Base-by-base conservation (phyloP, 2,797 vertebrate species). In the Lemur catta region DNA sequence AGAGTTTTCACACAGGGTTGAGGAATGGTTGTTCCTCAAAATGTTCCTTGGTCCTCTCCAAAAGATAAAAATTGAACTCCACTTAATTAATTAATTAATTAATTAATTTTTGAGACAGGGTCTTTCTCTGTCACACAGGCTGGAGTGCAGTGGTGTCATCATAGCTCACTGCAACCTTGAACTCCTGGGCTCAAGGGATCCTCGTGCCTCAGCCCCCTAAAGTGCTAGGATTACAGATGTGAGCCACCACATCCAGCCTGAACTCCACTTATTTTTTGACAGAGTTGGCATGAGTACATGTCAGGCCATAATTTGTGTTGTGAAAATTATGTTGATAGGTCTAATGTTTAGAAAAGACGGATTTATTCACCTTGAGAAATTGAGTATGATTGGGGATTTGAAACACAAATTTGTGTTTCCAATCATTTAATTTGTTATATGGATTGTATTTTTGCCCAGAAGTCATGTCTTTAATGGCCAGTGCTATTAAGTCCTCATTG, bases 361-460 rank as follows among this genome's bases (percentile, higher is more conserved):
- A 38, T 59, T 81, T 75, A n/a, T 85, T 84, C n/a, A 20, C 30
- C 46, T 80, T 48, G 75, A 93, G 67, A 92, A 96, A 84, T 43
- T 78, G 18, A 6, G 69, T 63, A 35, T 48, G 67, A 72, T 48
- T 52, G 26, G 26, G 24, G 33, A 72, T 76, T 89, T 81, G 43
- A 48, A 90, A 41, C 26, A 43, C 87, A 79, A 76, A 91, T 94
- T 80, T 24, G 28, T 94, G 63, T 94, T 93, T 84, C 59, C 50
- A 61, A 55, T 93, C 50, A 67, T 80, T 90, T 63, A 63, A 75
- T 87, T 79, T 93, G 86, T 71, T 59, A 46, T 0, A 10, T 92
- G 46, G 76, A 35, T 96, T 95, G 90, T 92, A 89, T 50, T 85
- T 94, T 89, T 89, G n/a, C 13, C 41, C 63, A 59, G 10, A 89